Base-by-base conservation (phyloP, 2,113 vertebrate genomes). In the Anoplopoma fimbria region DNA sequence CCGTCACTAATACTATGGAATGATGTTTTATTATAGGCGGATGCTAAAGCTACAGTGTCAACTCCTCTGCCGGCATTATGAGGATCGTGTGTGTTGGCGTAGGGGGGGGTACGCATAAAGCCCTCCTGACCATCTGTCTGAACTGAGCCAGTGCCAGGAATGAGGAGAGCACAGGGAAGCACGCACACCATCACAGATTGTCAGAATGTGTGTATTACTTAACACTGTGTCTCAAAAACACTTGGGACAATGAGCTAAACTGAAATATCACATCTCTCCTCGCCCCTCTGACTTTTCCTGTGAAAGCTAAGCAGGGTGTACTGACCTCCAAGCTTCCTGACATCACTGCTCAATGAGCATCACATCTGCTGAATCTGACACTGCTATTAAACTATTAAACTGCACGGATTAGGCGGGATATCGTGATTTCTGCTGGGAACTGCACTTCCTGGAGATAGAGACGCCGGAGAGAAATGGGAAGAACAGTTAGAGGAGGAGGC, bases 41-140 rank as follows among this genome's bases (percentile, higher is more conserved):
- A 77, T 72, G 77, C 86, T 69, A 83, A 68, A 45, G 61, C 68
- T 73, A 69, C 19, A 9, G 33, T 45, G 71, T 83, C 62, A 57
- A 49, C 73, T 81, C 65, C 31, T 75, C 31, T 27, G 49, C 17
- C 4, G 4, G 40, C 17, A 73, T 74, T 64, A 81, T 82, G n/a
- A 68, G 49, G 58, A n/a, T 25, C 1, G 13, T 77, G 51, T 74
- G 45, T 17, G 9, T 38, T 40, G 53, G 45, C 3, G 6, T 9
- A 9, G 36, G 23, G 31, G 72, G 29, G 72, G 29, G 67, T 57
- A 64, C 17, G 8, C 74, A 77, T 83, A 86, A 87, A 81, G 75
- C 84, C 73, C 68, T 89, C 69, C 79, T 89, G 79, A 90, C 92
- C 94, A 95, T 94, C 93, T 94, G 93, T 90, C 86, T 89, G 71